These are phyloP conservation scores for Leptinotarsa rubiginosa DNA, from an alignment of 2,888 invertebrate genomes.

Conservation along the genomic window DNA sequence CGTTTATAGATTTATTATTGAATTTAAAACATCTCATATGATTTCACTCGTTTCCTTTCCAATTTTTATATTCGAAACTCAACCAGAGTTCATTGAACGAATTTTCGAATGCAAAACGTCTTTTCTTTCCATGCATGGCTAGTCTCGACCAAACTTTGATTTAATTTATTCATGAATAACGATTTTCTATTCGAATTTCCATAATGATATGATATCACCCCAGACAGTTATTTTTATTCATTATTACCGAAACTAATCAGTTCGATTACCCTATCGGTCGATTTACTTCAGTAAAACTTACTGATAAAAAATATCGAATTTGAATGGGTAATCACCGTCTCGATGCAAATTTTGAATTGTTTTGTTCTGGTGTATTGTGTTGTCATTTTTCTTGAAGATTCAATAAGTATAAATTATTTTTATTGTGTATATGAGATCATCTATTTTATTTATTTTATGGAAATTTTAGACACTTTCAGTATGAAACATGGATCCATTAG, in stretches of 20 bases:
- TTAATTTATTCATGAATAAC: conserved; percentile 1
- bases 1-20: no score
- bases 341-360: conserved; percentile 8
- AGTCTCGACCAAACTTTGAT: background rate
- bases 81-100: conserved; percentile 38
- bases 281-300: conserved; percentile 12
- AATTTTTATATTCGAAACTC: no score
- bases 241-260: conserved; percentile 9
- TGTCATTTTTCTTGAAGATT: background rate
- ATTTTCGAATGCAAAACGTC: conserved; percentile 44
- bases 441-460: no score
- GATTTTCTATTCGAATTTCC: conserved; percentile 13
- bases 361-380: background rate
- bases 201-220: conserved; percentile 18
- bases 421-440: no score
- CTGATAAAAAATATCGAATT: conserved; percentile 8
- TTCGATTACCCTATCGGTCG: conserved; percentile 17
- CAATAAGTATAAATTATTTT: no score
- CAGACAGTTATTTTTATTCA: conserved; percentile 20
- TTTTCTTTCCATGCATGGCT: conserved; percentile 6
- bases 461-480: no score
- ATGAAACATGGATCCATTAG: no score
- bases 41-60: no score
- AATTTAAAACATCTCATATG: no score
- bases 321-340: conserved; percentile 8